A percentile compares a stretch with the other conserved stretches of the same genome.
These are phyloP conservation scores for Centruroides vittatus DNA, from an alignment of 1,140 invertebrate species.

Conservation along the genomic window DNA sequence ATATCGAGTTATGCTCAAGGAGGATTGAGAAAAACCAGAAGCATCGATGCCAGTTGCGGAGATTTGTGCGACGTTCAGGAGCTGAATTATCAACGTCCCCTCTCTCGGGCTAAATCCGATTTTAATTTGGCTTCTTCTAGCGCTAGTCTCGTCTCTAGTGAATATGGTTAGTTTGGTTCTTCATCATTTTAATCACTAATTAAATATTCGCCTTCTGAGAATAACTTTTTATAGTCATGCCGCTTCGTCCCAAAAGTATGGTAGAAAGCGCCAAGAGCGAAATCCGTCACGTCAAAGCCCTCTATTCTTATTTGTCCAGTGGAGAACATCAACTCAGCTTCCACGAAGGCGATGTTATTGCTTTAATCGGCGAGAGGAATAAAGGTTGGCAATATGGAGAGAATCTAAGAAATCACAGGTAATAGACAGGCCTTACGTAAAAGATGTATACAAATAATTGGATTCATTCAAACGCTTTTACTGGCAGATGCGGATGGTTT, in stretches of 20 bases:
- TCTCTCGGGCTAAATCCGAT: conserved; percentile 60
- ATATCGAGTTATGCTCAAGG: conserved; percentile 25
- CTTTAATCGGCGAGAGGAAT: conserved; percentile 72
- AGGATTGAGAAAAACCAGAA: conserved; percentile 63
- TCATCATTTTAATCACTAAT: too few relatives aligned
- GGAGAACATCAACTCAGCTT: conserved; percentile 86
- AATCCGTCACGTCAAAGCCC: conserved; percentile 51
- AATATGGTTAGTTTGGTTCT: conserved; percentile 9
- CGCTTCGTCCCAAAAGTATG: conserved; percentile 49
- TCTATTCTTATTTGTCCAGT: conserved; percentile 77
- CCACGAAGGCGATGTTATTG: conserved; percentile 75
- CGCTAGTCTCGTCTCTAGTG: conserved; percentile 12
- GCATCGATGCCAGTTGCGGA: conserved; percentile 71
- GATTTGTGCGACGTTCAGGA: conserved; percentile 49
- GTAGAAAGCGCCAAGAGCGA: conserved; percentile 30
- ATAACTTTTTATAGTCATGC: background rate
- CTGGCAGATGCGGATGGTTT: conserved; percentile 69
- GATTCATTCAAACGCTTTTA: background rate
- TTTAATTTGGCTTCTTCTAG: conserved; percentile 57
- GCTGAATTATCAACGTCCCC: conserved; percentile 25
- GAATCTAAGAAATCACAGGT: conserved; percentile 64
- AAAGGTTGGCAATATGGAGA: conserved; percentile 94
- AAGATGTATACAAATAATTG: too few relatives aligned
- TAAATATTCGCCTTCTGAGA: too few relatives aligned
- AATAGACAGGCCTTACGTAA: background rate